Evolutionary conservation across 1,140 invertebrate genomes (phyloP), one percentile per base, ranked within the genome.

Genomic region (Drosophila sechellia): DNA sequence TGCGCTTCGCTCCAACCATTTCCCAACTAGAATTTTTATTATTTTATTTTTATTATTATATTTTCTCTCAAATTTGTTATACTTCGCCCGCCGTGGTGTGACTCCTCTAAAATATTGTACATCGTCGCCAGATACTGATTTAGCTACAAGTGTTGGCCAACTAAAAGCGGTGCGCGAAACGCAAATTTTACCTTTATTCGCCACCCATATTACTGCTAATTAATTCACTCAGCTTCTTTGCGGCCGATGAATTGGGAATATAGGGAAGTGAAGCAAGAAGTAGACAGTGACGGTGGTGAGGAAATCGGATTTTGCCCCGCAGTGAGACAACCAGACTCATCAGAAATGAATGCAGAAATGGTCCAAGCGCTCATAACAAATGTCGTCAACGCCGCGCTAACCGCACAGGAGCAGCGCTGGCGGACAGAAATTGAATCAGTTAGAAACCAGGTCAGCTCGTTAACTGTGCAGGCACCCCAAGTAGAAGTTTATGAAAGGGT

Each of bases 221-320:
- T 22, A 45, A 45, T 11, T 45, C 48, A 31, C 25, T 49, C 25
- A 49, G 48, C 48, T 25, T 25, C 25, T 25, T 25, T 25, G 25
- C 25, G 25, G 27, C 27, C 13, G 15, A 50, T 50, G 27, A 34
- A 8, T 50, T 50, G 27, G 27, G n/a, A 34, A 6, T 50, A 50
- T 50, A 50, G 48, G 27, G 46, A 60, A 27, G 22, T 58, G 4
- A 59, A 59, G 12, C 43, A 48, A 11, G 48, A 60, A 60, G 31
- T 57, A 39, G 46, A 52, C n/a, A 57, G 46, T 37, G 37, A 69
- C 42, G 50, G 25, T 13, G 59, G 49, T 17, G 13, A 53, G 35
- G 40, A 60, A 17, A n/a, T 49, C 37, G 20, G 31, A 25, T 25
- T 46, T 31, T 27, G 43, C 3, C 43, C 45, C 46, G 34, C 1